phyloP scores from a whole-genome alignment of 2,113 vertebrate genomes.

The Eira barbara region DNA sequence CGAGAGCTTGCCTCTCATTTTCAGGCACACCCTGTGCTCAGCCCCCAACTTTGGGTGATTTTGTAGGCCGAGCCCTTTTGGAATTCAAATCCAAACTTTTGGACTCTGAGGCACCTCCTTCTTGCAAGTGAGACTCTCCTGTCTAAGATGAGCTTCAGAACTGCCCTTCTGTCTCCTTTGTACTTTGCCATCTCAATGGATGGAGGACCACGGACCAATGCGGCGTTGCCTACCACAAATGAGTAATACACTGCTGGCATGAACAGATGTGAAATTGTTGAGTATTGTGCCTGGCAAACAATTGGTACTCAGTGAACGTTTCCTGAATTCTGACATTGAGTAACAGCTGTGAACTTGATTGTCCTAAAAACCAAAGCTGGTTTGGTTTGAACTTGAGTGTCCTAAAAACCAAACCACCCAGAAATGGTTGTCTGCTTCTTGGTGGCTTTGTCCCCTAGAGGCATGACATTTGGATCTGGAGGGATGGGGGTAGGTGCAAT shows the following conservation, averaged over 20 bases:
- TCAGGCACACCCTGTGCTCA: neutral
- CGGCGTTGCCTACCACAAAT: rapidly evolving
- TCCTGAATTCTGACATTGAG: neutral
- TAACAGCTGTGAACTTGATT: neutral
- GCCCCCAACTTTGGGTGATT: neutral
- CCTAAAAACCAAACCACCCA: neutral
- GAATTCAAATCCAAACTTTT: neutral
- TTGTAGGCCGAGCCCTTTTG: neutral
- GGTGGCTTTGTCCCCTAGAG: neutral
- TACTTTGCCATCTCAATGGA: neutral
- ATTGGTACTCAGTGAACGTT: neutral
- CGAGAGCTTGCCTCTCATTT: neutral
- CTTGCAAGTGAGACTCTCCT: neutral
- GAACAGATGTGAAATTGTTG: neutral
- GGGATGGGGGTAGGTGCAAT: rapidly evolving
- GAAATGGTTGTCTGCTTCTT: neutral
- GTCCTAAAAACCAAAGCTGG: neutral
- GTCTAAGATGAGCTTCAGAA: neutral
- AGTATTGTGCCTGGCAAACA: neutral
- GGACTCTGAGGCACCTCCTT: neutral
- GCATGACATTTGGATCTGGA: neutral
- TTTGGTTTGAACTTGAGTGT: neutral
- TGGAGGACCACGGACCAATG: rapidly evolving
- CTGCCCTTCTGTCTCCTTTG: neutral
- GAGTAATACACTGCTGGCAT: neutral